Conservation (phyloP, 92 coral and sea anemone species). For the Epizoanthus stellaris region DNA sequence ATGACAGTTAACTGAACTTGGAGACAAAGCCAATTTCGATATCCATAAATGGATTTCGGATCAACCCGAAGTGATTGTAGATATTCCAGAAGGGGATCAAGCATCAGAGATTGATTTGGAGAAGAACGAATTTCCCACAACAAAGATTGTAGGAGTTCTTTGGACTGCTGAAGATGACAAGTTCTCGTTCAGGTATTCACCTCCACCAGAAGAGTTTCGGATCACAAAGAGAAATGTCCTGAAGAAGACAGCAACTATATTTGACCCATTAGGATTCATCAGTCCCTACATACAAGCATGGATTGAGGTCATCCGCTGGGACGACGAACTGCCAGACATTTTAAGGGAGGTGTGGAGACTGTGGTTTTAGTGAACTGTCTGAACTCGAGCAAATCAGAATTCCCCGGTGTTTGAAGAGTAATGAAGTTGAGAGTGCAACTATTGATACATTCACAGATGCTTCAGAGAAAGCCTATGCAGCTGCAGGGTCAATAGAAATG, state of each 20-base stretch:
- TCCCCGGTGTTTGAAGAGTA: no score
- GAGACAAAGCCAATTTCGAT: slow-evolving; percentile 64
- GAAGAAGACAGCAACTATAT: slow-evolving; percentile 36
- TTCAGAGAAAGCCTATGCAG: no score
- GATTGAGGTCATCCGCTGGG: no score
- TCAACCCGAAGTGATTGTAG: slow-evolving; percentile 34
- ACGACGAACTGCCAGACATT: no score
- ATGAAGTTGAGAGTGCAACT: neutral
- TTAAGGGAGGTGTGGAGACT: no score
- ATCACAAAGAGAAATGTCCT: slow-evolving; percentile 29
- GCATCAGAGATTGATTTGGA: slow-evolving; percentile 57
- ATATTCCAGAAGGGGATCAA: slow-evolving; percentile 45
- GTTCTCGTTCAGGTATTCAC: slow-evolving; percentile 51
- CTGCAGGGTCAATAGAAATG: no score
- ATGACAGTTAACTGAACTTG: slow-evolving; percentile 57
- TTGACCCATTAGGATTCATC: slow-evolving; percentile 53
- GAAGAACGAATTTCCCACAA: slow-evolving; percentile 43
- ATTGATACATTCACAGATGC: slow-evolving; percentile 61
- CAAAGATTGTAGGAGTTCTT: slow-evolving; percentile 57
- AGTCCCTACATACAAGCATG: slow-evolving; percentile 6
- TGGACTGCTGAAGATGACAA: slow-evolving; percentile 66
- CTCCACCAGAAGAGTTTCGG: slow-evolving; percentile 48
- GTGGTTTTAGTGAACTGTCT: no score
- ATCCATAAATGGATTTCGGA: slow-evolving; percentile 64
- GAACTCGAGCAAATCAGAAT: no score